Percentiles rank a stretch among this genome's conserved stretches.
phyloP scores from a whole-genome alignment of 2,888 invertebrate genomes.

The Hypena proboscidalis region DNA sequence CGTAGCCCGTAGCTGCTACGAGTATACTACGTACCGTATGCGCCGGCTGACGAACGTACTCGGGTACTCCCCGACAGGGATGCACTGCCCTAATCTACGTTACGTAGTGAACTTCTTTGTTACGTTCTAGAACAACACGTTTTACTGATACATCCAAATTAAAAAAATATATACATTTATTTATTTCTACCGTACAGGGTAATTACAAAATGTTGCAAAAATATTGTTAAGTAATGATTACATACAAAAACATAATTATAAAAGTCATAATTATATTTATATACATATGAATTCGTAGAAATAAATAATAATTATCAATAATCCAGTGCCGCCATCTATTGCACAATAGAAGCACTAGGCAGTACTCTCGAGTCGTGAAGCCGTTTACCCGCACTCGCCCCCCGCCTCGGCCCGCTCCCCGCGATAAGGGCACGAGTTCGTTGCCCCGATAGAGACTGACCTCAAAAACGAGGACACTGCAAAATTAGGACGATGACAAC shows the following conservation, averaged over 20 bases:
- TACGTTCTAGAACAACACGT: constrained; percentile 22
- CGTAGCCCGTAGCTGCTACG: constrained; percentile 55
- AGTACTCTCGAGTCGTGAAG: constrained; percentile 39
- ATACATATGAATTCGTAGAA: background rate
- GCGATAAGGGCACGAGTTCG: constrained; percentile 85
- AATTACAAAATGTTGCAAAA: too few relatives aligned
- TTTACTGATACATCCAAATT: constrained; percentile 1
- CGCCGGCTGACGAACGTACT: constrained; percentile 25
- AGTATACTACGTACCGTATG: constrained; percentile 57
- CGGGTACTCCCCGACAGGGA: constrained; percentile 53
- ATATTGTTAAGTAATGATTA: too few relatives aligned
- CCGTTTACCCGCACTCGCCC: constrained; percentile 53
- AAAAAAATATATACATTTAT: too few relatives aligned
- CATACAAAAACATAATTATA: too few relatives aligned
- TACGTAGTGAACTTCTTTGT: constrained; percentile 44
- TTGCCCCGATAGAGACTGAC: constrained; percentile 87
- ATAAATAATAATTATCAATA: background rate
- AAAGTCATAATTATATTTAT: too few relatives aligned
- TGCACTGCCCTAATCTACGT: constrained; percentile 56
- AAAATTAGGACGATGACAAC: constrained; percentile 86
- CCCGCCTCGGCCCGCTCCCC: constrained; percentile 63
- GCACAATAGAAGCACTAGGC: constrained; percentile 62
- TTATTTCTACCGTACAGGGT: too few relatives aligned
- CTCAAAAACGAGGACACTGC: constrained; percentile 90
- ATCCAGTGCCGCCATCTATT: constrained; percentile 67